Conservation (phyloP, 37 sponge, comb jelly and placozoan species). For the Crambe crambe region DNA sequence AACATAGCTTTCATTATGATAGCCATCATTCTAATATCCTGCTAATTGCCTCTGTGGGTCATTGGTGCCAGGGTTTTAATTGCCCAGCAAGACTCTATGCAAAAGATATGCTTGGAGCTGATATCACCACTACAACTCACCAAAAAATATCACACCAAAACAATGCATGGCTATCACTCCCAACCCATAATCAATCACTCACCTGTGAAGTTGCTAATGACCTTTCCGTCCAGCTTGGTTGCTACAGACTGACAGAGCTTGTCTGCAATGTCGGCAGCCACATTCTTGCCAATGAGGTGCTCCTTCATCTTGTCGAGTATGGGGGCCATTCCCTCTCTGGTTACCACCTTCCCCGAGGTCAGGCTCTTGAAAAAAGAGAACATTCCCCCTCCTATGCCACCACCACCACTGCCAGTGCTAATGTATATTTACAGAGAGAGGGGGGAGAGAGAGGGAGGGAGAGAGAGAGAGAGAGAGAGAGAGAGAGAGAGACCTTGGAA, state of each 20-base stretch:
- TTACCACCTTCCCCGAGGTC: conserved; percentile 73
- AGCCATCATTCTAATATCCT: no score
- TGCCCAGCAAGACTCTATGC: not conserved
- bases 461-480: conserved; percentile 9
- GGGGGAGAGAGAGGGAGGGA: not conserved
- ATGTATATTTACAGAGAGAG: no score
- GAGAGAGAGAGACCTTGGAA: not conserved
- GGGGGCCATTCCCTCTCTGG: conserved; percentile 68
- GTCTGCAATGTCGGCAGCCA: conserved; percentile 85
- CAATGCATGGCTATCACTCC: not conserved
- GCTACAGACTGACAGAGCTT: conserved; percentile 87
- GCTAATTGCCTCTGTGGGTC: no score
- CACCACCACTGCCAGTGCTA: no score
- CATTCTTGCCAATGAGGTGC: conserved; percentile 93
- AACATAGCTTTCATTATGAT: no score
- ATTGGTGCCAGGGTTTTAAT: not conserved
- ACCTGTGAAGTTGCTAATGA: conserved; percentile 86
- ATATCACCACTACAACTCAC: no score
- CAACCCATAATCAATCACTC: no score
- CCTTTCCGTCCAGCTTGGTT: conserved; percentile 79
- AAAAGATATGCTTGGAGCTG: no score
- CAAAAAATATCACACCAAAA: not conserved
- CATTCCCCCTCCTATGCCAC: conserved; percentile 69
- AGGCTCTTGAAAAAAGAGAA: conserved; percentile 87
- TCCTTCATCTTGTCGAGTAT: conserved; percentile 93